phyloP scores from a whole-genome alignment of 2,113 vertebrate species.

The Xiphophorus maculatus region DNA sequence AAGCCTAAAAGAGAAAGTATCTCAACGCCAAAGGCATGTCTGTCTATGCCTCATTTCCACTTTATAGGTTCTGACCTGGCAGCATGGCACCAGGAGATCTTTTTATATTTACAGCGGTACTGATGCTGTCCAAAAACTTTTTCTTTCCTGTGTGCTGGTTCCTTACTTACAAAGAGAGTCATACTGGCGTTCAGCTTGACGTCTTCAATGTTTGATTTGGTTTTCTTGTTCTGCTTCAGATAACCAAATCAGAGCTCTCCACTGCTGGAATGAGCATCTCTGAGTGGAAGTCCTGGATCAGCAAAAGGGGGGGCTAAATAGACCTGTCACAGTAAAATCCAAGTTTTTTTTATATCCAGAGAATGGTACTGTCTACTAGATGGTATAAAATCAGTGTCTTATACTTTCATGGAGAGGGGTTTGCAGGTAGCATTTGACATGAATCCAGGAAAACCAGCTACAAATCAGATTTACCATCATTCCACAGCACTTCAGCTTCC shows the following conservation, averaged over 20 bases:
- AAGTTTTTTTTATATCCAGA: neutral
- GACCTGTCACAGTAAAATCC: neutral
- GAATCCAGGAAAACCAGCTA: conserved; percentile 13
- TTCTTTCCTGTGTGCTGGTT: neutral
- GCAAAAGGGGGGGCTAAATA: neutral
- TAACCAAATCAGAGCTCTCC: neutral
- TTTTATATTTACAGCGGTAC: conserved; percentile 8
- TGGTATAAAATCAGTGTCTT: conserved; percentile 3
- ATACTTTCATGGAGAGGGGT: neutral
- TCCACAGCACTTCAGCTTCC: neutral
- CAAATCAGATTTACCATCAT: conserved; percentile 2
- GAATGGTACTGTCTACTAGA: neutral
- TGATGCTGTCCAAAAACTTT: neutral
- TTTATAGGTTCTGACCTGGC: conserved; percentile 48
- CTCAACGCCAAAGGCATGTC: conserved; percentile 39
- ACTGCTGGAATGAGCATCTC: neutral
- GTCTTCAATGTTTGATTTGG: conserved; percentile 1
- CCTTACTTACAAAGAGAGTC: neutral
- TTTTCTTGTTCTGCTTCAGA: conserved; percentile 12
- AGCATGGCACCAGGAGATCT: conserved; percentile 14
- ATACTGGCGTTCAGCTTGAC: neutral
- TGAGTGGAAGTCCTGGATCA: conserved; percentile 5
- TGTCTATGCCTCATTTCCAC: conserved; percentile 45
- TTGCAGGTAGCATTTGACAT: neutral
- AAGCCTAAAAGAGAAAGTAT: conserved; percentile 12